Percentiles rank a stretch among this genome's conserved stretches.
phyloP scores from a whole-genome alignment of 1,140 invertebrate species.

The Orius insidiosus region DNA sequence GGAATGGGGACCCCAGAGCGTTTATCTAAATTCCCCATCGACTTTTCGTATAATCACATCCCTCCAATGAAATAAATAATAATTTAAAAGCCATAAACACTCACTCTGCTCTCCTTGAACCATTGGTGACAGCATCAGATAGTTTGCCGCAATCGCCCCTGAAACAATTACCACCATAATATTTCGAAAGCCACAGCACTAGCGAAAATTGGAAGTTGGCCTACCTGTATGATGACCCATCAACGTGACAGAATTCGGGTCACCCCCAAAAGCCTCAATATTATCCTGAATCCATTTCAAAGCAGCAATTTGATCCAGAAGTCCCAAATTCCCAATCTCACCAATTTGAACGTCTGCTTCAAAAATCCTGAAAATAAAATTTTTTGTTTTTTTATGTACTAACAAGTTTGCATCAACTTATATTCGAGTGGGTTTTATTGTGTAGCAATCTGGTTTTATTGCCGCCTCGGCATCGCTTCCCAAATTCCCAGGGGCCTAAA shows the following conservation, averaged over 20 bases:
- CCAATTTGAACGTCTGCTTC: constrained; percentile 49
- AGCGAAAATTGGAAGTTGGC: too few species aligned
- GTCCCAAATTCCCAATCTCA: constrained; percentile 65
- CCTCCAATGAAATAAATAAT: constrained; percentile 5
- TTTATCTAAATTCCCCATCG: constrained; percentile 3
- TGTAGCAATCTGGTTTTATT: too few species aligned
- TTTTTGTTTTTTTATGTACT: neutral
- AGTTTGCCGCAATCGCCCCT: constrained; percentile 71
- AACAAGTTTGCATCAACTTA: neutral
- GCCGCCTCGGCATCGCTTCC: too few species aligned
- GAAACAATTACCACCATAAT: too few species aligned
- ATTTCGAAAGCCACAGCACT: too few species aligned
- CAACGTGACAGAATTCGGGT: constrained; percentile 65
- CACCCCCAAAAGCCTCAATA: constrained; percentile 68
- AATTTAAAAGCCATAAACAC: too few species aligned
- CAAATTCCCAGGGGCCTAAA: too few species aligned
- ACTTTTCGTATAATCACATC: neutral
- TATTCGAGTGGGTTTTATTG: too few species aligned
- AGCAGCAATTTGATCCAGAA: constrained; percentile 74
- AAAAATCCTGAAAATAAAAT: constrained; percentile 56
- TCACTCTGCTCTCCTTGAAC: constrained; percentile 34
- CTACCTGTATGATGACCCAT: constrained; percentile 87
- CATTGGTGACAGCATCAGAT: constrained; percentile 72
- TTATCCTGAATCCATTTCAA: constrained; percentile 78
- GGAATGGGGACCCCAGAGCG: neutral